These are phyloP conservation scores for Tetramorium bicarinatum DNA, from an alignment of 2,888 invertebrate genomes.

Conservation along the genomic window DNA sequence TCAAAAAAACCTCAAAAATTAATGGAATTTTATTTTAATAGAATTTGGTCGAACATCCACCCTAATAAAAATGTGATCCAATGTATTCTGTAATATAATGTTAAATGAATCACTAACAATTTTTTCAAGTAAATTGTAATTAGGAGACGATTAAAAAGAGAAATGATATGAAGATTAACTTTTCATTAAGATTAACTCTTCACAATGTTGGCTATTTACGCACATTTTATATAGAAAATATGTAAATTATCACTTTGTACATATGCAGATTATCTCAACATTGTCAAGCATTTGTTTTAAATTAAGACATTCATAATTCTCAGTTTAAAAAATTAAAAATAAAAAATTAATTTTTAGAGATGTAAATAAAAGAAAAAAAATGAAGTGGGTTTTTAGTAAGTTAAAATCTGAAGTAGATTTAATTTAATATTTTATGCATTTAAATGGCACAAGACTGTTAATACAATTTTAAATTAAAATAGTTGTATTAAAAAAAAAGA, in stretches of 20 bases:
- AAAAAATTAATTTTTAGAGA: not conserved
- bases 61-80: not conserved
- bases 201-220: slow-evolving; percentile 12
- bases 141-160: not conserved
- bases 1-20: not conserved
- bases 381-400: not conserved
- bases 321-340: not conserved
- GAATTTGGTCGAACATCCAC: not conserved
- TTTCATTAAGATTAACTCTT: not conserved
- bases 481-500: not conserved
- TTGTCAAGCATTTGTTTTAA: not conserved
- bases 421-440: not conserved
- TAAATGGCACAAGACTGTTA: not conserved
- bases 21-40: slow-evolving; percentile 11
- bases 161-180: not conserved
- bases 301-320: not conserved
- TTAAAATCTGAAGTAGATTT: not conserved
- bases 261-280: not conserved
- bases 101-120: not conserved
- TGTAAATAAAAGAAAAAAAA: not conserved
- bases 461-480: not conserved
- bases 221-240: not conserved
- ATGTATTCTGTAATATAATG: not conserved
- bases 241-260: not conserved
- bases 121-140: slow-evolving; percentile 9